These are phyloP conservation scores for Seriola aureovittata DNA, from an alignment of 2,113 vertebrate genomes.

Conservation along the genomic window DNA sequence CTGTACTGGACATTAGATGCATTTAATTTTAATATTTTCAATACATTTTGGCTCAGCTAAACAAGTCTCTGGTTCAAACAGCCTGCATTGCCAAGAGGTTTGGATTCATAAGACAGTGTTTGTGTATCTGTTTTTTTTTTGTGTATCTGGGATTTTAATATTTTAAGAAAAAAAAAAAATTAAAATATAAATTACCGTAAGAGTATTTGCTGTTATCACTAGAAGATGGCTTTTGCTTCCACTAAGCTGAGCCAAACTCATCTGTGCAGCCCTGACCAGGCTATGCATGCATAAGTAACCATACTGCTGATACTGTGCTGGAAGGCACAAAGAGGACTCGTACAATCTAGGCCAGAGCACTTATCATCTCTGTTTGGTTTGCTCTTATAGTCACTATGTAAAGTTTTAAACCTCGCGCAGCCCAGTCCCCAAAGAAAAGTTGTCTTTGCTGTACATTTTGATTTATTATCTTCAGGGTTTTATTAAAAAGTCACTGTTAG, in stretches of 20 bases:
- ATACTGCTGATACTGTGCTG: slow-evolving; percentile 58
- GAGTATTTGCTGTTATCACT: slow-evolving; percentile 68
- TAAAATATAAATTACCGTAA: slow-evolving; percentile 66
- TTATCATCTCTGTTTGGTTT: slow-evolving; percentile 50
- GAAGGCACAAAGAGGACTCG: slow-evolving; percentile 52
- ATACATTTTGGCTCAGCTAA: slow-evolving; percentile 18
- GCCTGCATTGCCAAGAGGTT: slow-evolving; percentile 19
- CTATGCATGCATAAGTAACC: slow-evolving; percentile 72
- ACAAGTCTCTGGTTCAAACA: slow-evolving; percentile 15
- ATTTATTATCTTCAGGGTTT: not conserved
- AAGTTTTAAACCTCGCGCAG: slow-evolving; percentile 12
- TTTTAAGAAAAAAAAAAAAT: slow-evolving; percentile 42
- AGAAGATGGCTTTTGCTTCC: slow-evolving; percentile 65
- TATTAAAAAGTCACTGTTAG: not conserved
- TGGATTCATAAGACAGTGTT: slow-evolving; percentile 28
- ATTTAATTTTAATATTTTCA: slow-evolving; percentile 47
- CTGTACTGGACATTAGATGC: slow-evolving; percentile 28
- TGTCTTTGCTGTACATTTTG: not conserved
- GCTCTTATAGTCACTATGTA: slow-evolving; percentile 5
- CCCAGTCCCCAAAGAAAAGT: not conserved
- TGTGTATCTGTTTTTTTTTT: slow-evolving; percentile 26
- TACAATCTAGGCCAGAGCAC: slow-evolving; percentile 50
- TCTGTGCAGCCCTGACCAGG: slow-evolving; percentile 53
- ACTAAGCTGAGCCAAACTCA: slow-evolving; percentile 63
- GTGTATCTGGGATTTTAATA: slow-evolving; percentile 62